Evolutionary conservation across 2,888 invertebrate species (phyloP), one percentile per base, ranked within the genome.

Genomic region (Diachrysia chrysitis): DNA sequence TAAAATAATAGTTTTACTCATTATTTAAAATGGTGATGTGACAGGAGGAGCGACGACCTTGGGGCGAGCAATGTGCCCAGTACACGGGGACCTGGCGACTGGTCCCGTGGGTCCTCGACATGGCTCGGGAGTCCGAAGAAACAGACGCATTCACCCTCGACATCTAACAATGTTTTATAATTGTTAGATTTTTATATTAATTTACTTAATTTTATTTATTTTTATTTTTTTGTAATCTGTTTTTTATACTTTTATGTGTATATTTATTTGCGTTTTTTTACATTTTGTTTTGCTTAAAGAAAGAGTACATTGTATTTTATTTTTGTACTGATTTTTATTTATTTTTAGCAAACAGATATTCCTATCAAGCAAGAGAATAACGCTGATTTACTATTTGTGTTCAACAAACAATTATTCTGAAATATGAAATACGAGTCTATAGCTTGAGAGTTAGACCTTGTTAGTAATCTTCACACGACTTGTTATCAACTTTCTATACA

Each of bases 51-150:
- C 87, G 91, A 0, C 89, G 89, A n/a, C 71, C 80, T 2, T 85
- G 83, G 85, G 93, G 92, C 2, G 81, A 85, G 4, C 93, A 93
- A 59, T 90, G 89, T 2, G 93, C 93, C 0, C 87, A 88, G 60
- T 94, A 94, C 74, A 93, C 94, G 0, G 91, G 93, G 1, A 85
- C 91, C 1, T 94, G 93, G 94, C 85, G 88, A 1, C 86, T 92
- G 0, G 81, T 92, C 7, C 92, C 93, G 0, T 94, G 94, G 94
- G 76, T 94, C 12, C 65, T 82, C 14, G 87, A 92, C 3, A 78
- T 88, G 1, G 90, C 93, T 1, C 80, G 73, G 2, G 94, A 93
- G 55, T 85, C 86, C 0, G 87, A 90, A 2, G 87, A 88, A 6
- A 42, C 60, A 0, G 90, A 90, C n/a, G 66, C 72, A 0, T 81